Conservation (phyloP, 2,888 invertebrate genomes). For the Prenolepis imparis region DNA sequence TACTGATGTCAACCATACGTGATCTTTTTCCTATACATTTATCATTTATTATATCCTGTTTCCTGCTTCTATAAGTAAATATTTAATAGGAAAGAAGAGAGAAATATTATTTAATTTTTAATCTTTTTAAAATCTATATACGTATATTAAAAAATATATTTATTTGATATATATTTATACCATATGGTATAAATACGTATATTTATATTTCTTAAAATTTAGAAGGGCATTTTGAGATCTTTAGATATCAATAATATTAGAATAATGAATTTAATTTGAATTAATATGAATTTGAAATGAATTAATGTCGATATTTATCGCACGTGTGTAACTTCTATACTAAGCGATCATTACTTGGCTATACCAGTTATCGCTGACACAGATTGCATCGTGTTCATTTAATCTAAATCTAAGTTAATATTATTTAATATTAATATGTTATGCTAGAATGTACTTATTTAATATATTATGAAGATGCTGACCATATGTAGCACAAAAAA, state of each 20-base stretch:
- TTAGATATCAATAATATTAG: background rate
- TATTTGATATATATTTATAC: too few relatives aligned
- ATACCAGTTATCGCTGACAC: background rate
- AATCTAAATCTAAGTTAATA: too few relatives aligned
- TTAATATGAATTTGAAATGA: background rate
- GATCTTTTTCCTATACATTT: background rate
- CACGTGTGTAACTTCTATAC: background rate
- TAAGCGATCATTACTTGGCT: slow-evolving; percentile 1
- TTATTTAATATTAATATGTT: background rate
- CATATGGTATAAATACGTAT: too few relatives aligned
- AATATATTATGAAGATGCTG: background rate
- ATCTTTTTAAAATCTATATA: background rate
- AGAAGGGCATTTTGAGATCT: background rate
- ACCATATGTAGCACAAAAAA: background rate
- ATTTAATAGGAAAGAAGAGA: background rate
- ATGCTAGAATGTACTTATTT: background rate
- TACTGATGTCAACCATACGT: background rate
- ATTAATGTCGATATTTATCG: background rate
- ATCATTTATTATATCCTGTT: background rate
- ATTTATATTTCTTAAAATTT: background rate
- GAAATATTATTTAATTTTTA: background rate
- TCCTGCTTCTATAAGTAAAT: background rate
- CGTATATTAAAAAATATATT: background rate
- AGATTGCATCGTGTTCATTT: background rate
- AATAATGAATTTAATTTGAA: too few relatives aligned